These are phyloP conservation scores for Scaptomyza montana DNA, from an alignment of 1,140 invertebrate genomes.

Conservation along the genomic window DNA sequence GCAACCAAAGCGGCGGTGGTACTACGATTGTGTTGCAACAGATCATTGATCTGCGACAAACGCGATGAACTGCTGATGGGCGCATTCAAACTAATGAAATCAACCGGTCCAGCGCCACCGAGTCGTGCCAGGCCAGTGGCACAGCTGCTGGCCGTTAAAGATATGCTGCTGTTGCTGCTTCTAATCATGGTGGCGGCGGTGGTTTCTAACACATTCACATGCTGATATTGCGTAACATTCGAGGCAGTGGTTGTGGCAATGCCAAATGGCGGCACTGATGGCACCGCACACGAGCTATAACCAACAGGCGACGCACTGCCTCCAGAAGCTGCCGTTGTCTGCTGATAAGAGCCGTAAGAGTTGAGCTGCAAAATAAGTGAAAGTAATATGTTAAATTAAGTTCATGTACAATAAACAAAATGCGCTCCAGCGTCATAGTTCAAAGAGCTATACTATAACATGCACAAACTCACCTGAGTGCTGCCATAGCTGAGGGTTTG, in stretches of 20 bases:
- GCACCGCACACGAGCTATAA: conserved; percentile 76
- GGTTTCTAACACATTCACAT: conserved; percentile 50
- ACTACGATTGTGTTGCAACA: conserved; percentile 80
- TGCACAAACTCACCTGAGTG: conserved; percentile 50
- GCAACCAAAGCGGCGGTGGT: conserved; percentile 74
- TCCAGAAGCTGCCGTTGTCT: conserved; percentile 34
- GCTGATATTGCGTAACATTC: conserved; percentile 67
- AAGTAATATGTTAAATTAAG: neutral
- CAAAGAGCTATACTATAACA: neutral
- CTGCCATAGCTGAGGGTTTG: conserved; percentile 61
- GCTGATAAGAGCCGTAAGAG: conserved; percentile 59
- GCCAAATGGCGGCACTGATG: conserved; percentile 72
- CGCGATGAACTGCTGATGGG: conserved; percentile 73
- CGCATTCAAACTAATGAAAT: conserved; percentile 73
- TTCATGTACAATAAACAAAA: neutral
- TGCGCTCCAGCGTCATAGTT: too few species aligned
- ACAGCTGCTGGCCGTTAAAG: conserved; percentile 32
- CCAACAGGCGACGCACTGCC: conserved; percentile 36
- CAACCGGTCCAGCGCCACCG: conserved; percentile 17
- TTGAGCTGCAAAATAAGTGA: conserved; percentile 41
- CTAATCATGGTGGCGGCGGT: conserved; percentile 58
- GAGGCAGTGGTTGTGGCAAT: conserved; percentile 77
- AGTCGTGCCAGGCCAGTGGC: conserved; percentile 18
- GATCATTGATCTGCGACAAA: conserved; percentile 79
- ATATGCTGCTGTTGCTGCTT: conserved; percentile 22